Evolutionary conservation across 2,888 invertebrate genomes (phyloP).

Genomic region (Brachyptera putata): DNA sequence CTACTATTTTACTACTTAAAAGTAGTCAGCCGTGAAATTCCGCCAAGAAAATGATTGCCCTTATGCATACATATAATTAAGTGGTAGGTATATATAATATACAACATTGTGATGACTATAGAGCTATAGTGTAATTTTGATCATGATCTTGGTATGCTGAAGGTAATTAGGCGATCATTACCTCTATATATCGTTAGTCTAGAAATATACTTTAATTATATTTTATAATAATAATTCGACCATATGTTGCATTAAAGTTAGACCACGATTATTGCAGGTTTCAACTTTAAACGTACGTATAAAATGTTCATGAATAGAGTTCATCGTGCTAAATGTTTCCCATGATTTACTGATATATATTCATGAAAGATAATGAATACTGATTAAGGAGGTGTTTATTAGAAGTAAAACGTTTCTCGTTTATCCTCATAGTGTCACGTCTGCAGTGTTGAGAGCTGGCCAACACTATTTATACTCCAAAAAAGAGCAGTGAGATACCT

Average conservation of each 20-base stretch:
- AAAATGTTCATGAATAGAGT: too few relatives aligned
- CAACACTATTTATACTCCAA: too few relatives aligned
- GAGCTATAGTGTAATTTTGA: conserved; percentile 7
- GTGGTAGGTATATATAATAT: too few relatives aligned
- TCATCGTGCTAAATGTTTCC: too few relatives aligned
- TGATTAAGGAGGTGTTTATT: too few relatives aligned
- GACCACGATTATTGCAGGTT: not conserved
- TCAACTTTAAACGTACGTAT: too few relatives aligned
- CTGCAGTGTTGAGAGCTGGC: too few relatives aligned
- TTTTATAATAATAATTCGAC: conserved; percentile 19
- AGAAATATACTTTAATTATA: conserved; percentile 17
- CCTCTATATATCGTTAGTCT: not conserved
- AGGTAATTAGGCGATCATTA: conserved; percentile 20
- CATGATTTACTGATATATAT: too few relatives aligned
- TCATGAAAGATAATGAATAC: too few relatives aligned
- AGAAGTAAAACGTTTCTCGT: too few relatives aligned
- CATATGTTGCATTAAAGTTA: conserved; percentile 2
- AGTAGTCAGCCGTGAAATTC: conserved; percentile 13
- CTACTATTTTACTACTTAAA: not conserved
- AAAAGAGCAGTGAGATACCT: too few relatives aligned
- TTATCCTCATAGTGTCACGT: too few relatives aligned
- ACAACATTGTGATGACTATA: conserved; percentile 4
- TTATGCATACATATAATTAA: conserved; percentile 22
- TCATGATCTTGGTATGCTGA: conserved; percentile 9
- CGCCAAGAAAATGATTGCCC: conserved; percentile 13